These are phyloP conservation scores for Equus quagga DNA, from an alignment of 2,113 vertebrate genomes.

Conservation along the genomic window DNA sequence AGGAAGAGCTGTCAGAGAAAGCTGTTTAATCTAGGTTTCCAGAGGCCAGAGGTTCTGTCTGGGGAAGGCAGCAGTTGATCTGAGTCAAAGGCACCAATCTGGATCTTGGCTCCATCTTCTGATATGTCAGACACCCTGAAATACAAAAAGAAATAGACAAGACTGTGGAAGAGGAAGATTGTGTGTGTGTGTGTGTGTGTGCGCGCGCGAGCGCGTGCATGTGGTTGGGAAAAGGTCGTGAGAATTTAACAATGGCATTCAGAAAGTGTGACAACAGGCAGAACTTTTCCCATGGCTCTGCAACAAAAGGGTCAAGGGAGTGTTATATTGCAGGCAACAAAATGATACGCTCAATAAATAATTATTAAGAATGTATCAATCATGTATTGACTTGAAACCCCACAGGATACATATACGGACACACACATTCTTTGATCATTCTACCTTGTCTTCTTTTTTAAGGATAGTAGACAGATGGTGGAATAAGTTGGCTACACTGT, in stretches of 20 bases:
- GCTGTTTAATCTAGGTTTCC: slow-evolving; percentile 60
- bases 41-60: slow-evolving; percentile 58
- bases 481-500: neutral
- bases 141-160: slow-evolving; percentile 74
- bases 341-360: neutral
- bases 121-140: slow-evolving; percentile 63
- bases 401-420: neutral
- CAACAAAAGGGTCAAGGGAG: neutral
- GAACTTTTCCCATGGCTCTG: neutral
- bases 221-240: neutral
- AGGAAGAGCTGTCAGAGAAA: slow-evolving; percentile 67
- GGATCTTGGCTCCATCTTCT: slow-evolving; percentile 65
- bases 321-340: neutral
- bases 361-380: slow-evolving; percentile 10
- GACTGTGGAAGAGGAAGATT: slow-evolving; percentile 57
- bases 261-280: slow-evolving; percentile 23
- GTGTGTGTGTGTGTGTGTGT: neutral
- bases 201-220: neutral
- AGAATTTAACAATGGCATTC: slow-evolving; percentile 43
- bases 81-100: slow-evolving; percentile 55
- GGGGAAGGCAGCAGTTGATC: slow-evolving; percentile 37
- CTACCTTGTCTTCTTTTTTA: neutral
- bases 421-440: neutral
- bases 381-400: neutral
- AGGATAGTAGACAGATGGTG: neutral